Conservation (phyloP, 2,888 invertebrate species). For the Labia minor region DNA sequence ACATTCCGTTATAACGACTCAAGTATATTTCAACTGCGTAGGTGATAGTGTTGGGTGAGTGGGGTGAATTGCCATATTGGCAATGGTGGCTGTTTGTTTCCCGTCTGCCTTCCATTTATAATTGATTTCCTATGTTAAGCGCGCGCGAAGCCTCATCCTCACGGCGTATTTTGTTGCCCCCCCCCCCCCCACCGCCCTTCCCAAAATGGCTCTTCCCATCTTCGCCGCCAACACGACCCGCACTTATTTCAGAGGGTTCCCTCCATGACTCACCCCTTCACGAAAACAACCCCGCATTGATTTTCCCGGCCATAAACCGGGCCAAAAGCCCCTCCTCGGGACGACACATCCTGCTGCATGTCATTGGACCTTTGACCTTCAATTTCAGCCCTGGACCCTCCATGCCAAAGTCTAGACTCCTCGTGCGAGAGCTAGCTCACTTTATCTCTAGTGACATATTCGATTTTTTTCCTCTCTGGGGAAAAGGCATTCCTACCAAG, state of each 20-base stretch:
- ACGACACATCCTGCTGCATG: neutral
- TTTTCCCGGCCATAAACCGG: conserved; percentile 13
- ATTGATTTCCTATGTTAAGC: too few species aligned
- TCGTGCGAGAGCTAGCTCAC: too few species aligned
- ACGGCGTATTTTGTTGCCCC: too few species aligned
- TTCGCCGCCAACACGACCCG: neutral
- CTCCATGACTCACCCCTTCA: neutral
- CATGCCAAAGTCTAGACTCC: neutral
- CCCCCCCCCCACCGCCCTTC: too few species aligned
- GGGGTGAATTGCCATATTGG: too few species aligned
- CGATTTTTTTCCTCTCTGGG: neutral
- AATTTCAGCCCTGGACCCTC: conserved; percentile 13
- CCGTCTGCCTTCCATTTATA: too few species aligned
- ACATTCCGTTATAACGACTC: too few species aligned
- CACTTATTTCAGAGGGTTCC: neutral
- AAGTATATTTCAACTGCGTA: too few species aligned
- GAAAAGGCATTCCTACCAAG: neutral
- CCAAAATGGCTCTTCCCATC: too few species aligned
- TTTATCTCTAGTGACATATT: neutral
- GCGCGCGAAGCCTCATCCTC: too few species aligned
- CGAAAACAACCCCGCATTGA: conserved; percentile 8
- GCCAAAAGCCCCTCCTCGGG: neutral
- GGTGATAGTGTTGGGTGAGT: too few species aligned
- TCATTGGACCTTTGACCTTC: conserved; percentile 13
- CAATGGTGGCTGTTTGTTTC: too few species aligned